phyloP scores from a whole-genome alignment of 64 coral and sea anemone genomes.

The Montipora foliosa region DNA sequence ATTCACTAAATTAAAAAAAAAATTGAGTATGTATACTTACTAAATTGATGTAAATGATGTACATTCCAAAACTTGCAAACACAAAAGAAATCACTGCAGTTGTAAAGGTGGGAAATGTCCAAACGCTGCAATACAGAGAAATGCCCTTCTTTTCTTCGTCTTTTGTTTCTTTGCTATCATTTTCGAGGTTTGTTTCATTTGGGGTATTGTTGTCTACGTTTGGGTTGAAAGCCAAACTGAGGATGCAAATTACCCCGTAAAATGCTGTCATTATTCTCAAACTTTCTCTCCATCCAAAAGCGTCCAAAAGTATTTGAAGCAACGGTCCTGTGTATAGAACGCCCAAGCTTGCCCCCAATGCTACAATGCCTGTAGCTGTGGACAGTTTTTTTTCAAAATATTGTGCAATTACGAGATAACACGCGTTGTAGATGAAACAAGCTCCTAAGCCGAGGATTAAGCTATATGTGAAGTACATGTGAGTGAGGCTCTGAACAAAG shows the following conservation, averaged over 20 bases:
- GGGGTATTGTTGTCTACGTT: conserved; percentile 12
- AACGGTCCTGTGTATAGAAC: conserved; percentile 17
- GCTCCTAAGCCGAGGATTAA: conserved; percentile 12
- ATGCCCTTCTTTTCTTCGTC: background rate
- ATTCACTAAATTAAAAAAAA: too few species aligned
- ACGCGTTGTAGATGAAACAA: background rate
- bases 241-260: background rate
- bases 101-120: background rate
- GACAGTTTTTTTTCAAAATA: conserved; percentile 50
- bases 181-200: background rate
- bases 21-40: background rate
- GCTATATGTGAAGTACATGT: conserved; percentile 31
- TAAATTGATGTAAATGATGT: conserved; percentile 43
- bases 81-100: background rate
- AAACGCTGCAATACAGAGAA: conserved; percentile 47
- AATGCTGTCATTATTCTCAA: conserved; percentile 15
- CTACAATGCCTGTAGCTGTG: conserved; percentile 16
- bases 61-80: conserved; percentile 43
- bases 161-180: background rate
- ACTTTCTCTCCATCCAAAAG: conserved; percentile 44
- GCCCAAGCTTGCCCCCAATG: conserved; percentile 39
- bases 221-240: conserved; percentile 43
- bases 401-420: conserved; percentile 20
- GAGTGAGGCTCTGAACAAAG: conserved; percentile 12
- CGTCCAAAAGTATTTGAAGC: conserved; percentile 32